Base-by-base conservation (phyloP, 2,113 vertebrate genomes). In the human (Homo sapiens) region DNA sequence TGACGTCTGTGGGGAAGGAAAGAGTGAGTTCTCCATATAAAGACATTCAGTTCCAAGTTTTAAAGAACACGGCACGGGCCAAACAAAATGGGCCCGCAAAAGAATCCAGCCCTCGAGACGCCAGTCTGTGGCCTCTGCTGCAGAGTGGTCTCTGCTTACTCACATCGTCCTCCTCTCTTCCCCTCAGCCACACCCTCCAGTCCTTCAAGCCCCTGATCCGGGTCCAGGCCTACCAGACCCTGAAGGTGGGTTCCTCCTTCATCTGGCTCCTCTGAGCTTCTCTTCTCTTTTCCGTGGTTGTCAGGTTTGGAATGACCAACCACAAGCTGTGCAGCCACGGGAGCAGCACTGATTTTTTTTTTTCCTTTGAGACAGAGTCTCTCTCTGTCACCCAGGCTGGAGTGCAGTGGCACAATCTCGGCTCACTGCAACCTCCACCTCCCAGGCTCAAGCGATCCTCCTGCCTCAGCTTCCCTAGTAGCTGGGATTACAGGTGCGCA, bases 51-150 rank as follows among this genome's bases (percentile, higher is more conserved):
- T 90, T 93, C 72, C 48, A 96, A 25, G 78, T 94, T 82, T n/a
- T 22, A 43, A 80, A 97, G 96, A 79, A 20, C 57, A 50, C 1
- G 0, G 10, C 3, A 2, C 59, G 61, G 50, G 95, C 89, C 97
- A 97, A 97, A 89, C 40, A 48, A 93, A 97, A 97, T 59, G 68
- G 91, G 55, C 22, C 73, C 50, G 35, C 48, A 57, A 12, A 89
- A 40, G n/a, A 78, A 80, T 76, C 75, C 83, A 83, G 89, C 43
- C 88, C 38, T 18, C 1, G 3, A 75, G 80, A 79, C 2, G 3
- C 94, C 83, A 55, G 83, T 6, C 68, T 55, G 45, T 0, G 13
- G 80, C 45, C 73, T 61, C 59, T 16, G 78, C 35, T 0, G 3
- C 48, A 38, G 23, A 16, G 27, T 0, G 9, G 5, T 32, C 52